These are phyloP conservation scores for Procambarus virginalis DNA, from an alignment of 1,140 invertebrate genomes.

Conservation along the genomic window DNA sequence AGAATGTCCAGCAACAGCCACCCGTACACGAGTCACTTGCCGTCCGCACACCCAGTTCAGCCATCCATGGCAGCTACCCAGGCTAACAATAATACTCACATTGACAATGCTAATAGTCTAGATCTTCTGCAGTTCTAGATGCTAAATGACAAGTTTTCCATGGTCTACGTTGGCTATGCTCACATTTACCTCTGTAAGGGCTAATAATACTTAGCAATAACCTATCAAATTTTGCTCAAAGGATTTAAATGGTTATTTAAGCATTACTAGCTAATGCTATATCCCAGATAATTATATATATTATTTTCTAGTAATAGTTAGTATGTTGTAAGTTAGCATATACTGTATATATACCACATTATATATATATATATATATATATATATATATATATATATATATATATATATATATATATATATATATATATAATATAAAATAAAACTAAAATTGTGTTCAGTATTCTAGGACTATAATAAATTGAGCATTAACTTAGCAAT, in stretches of 20 bases:
- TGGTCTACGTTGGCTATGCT: constrained; percentile 31
- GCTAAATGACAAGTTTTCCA: constrained; percentile 28
- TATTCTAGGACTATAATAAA: constrained; percentile 38
- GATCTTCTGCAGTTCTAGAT: constrained; percentile 58
- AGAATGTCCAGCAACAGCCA: neutral
- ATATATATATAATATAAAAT: neutral
- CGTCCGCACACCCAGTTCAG: constrained; percentile 1
- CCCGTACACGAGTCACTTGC: neutral
- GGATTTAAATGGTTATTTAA: constrained; percentile 11
- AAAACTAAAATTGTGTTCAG: constrained; percentile 11
- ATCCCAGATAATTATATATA: constrained; percentile 13
- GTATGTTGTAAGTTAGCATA: constrained; percentile 24
- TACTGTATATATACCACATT: constrained; percentile 16
- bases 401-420: no score
- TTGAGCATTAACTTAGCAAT: constrained; percentile 14
- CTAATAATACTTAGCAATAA: constrained; percentile 22
- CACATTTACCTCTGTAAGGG: constrained; percentile 22
- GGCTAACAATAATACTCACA: constrained; percentile 22
- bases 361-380: neutral
- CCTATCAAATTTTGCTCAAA: constrained; percentile 40
- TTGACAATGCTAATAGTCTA: constrained; percentile 41
- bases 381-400: neutral
- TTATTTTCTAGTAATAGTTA: constrained; percentile 24
- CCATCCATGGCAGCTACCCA: neutral
- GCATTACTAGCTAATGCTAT: constrained; percentile 51